Evolutionary conservation across 2,797 vertebrate genomes (phyloP).

Genomic region (Microctenopoma lineatum): DNA sequence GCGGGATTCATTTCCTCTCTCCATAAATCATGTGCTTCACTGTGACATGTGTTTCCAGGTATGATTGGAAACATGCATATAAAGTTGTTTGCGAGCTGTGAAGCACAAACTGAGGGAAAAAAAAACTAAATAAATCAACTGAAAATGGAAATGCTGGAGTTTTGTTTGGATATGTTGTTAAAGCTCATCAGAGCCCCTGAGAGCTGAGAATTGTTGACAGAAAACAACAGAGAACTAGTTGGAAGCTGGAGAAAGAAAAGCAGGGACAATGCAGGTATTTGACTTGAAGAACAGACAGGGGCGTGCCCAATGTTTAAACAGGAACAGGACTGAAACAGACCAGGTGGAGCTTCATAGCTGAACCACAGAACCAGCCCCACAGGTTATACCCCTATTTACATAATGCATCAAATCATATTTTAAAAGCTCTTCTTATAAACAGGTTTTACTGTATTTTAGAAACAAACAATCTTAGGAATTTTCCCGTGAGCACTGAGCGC

Average conservation of each 20-base stretch:
- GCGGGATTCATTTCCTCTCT: conserved; percentile 50
- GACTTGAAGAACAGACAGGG: conserved; percentile 14
- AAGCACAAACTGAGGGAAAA: neutral
- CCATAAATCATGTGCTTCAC: conserved; percentile 19
- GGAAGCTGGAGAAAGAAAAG: neutral
- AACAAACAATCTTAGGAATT: too few species aligned
- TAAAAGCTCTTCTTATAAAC: neutral
- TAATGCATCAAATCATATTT: neutral
- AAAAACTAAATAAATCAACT: neutral
- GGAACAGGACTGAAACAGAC: conserved; percentile 40
- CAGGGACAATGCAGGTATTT: neutral
- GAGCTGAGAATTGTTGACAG: neutral
- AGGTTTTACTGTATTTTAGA: too few species aligned
- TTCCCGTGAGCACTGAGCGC: too few species aligned
- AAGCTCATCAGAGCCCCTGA: neutral
- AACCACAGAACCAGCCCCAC: neutral
- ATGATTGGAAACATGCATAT: neutral
- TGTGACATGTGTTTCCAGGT: conserved; percentile 3
- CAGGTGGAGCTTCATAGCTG: neutral
- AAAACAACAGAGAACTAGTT: neutral
- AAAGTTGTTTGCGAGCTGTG: neutral
- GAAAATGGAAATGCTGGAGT: neutral
- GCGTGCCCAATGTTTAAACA: conserved; percentile 24
- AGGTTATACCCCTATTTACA: neutral
- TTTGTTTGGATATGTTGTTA: conserved; percentile 13